Evolutionary conservation across 2,888 invertebrate genomes (phyloP).

Genomic region (Pelosia muscerda): DNA sequence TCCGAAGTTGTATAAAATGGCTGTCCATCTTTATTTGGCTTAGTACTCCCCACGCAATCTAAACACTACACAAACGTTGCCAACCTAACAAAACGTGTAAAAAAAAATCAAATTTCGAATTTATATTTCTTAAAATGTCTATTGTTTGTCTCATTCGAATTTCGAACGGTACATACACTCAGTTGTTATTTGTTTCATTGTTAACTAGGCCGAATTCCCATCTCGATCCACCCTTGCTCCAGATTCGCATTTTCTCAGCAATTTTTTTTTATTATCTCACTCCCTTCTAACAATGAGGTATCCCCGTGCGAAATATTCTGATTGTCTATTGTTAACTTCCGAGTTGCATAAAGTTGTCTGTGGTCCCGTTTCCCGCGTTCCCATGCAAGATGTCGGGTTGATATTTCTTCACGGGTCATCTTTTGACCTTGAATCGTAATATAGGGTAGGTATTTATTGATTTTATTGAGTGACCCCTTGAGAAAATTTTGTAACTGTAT

Average conservation of each 20-base stretch:
- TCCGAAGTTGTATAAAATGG: no score
- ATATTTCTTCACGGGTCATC: slow-evolving; percentile 33
- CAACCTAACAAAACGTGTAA: neutral
- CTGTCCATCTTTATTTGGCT: no score
- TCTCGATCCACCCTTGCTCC: slow-evolving; percentile 24
- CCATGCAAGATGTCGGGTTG: slow-evolving; percentile 22
- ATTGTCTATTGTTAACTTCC: slow-evolving; percentile 50
- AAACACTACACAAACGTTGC: neutral
- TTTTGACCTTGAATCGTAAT: slow-evolving; percentile 22
- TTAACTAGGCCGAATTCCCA: neutral
- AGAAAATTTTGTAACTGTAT: slow-evolving; percentile 2
- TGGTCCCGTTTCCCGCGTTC: slow-evolving; percentile 15
- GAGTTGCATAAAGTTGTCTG: slow-evolving; percentile 26
- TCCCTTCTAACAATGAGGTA: slow-evolving; percentile 33
- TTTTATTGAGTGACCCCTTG: slow-evolving; percentile 14
- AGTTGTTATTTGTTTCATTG: slow-evolving; percentile 9
- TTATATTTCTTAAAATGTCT: neutral
- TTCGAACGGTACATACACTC: slow-evolving; percentile 6
- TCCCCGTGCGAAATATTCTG: slow-evolving; percentile 48
- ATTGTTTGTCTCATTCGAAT: slow-evolving; percentile 14
- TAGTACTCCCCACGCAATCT: no score
- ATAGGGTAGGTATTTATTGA: slow-evolving; percentile 10
- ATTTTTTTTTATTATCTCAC: slow-evolving; percentile 40
- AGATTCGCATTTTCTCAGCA: slow-evolving; percentile 38
- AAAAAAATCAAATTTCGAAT: slow-evolving; percentile 10